phyloP scores from a whole-genome alignment of 2,797 vertebrate species.

The Labeo calbasu region DNA sequence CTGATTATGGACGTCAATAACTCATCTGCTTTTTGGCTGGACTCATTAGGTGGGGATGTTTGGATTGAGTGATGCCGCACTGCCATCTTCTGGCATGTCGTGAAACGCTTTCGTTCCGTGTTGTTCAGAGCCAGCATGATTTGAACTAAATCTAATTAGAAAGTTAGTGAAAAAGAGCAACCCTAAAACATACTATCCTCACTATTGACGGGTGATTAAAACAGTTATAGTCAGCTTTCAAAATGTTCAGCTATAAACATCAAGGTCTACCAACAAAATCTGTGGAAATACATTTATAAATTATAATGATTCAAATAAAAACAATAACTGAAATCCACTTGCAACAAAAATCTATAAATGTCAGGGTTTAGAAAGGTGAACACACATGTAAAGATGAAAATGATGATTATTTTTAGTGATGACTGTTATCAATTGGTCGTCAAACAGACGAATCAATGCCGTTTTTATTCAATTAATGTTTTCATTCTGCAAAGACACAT shows the following conservation, averaged over 20 bases:
- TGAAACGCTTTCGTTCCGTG: conserved; percentile 52
- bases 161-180: conserved; percentile 10
- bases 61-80: conserved; percentile 74
- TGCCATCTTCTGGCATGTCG: conserved; percentile 79
- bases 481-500: no score
- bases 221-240: neutral
- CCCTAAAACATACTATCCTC: neutral
- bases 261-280: neutral
- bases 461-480: no score
- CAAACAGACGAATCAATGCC: no score
- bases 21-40: conserved; percentile 72
- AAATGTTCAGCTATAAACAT: neutral
- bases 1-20: conserved; percentile 67
- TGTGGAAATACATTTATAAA: neutral
- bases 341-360: neutral
- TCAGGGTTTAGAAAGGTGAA: no score
- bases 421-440: no score
- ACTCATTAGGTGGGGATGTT: conserved; percentile 56
- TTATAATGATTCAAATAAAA: neutral
- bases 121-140: conserved; percentile 23
- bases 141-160: conserved; percentile 25
- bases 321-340: neutral
- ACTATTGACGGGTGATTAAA: neutral
- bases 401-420: no score
- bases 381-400: no score